Base-by-base conservation (phyloP, 2,888 invertebrate species). In the Acleris literana region DNA sequence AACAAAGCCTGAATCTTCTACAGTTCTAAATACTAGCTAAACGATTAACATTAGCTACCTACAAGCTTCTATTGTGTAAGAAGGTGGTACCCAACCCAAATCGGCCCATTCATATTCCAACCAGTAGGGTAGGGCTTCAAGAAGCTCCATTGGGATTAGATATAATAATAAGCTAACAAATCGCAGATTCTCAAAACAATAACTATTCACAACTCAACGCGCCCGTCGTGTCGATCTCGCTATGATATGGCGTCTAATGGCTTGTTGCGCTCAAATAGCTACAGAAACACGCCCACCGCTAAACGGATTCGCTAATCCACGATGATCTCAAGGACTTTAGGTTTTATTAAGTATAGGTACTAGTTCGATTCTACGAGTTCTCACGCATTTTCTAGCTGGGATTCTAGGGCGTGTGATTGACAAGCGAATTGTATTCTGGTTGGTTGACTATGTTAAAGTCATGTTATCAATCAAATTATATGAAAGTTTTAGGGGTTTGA, bases 161-260 rank as follows among this genome's bases (percentile, higher is more conserved):
- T 49, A 57, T 17, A 44, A 57, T 46, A 20, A 44, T 56, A 25
- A 57, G 7, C n/a, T 13, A 46, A 22, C 56, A 39, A 56, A 56
- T 55, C 55, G 18, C 39, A 43, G 55, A 54, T 33, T 55, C 9
- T 39, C 55, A 55, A 55, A 57, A 57, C 57, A 57, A 57, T 57
- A 57, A 44, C 57, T 57, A 46, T 57, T 57, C 54, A 54, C n/a
- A 44, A 46, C 46, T 13, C 20, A 44, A 46, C 25, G 43, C n/a
- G 44, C n/a, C n/a, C 49, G 25, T 57, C 57, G 57, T 57, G 57
- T 22, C 46, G 57, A 57, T 57, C 22, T n/a, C 5, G 1, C 39
- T 1, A 9, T 11, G 57, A 57, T 57, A 57, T 29, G 22, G 55
- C 20, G 4, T 13, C 22, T 57, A 57, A 57, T 57, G 57, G 57